Base-by-base conservation (phyloP, 2,113 vertebrate genomes). In the Melanerpes formicivorus region DNA sequence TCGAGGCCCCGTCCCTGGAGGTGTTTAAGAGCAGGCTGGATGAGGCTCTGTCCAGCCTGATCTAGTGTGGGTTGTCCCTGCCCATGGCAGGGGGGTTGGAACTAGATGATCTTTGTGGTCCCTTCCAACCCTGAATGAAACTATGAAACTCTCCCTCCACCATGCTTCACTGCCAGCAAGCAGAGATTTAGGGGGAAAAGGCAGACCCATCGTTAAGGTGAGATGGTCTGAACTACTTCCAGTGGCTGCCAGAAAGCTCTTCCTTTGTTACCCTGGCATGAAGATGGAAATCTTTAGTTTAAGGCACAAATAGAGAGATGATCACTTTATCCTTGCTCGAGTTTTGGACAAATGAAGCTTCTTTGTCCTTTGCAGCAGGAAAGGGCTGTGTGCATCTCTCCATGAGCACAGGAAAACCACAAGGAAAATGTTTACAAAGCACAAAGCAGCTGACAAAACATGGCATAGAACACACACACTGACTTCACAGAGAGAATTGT, bases 101-200 rank as follows among this genome's bases (percentile, higher is more conserved):
- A n/a, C n/a, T n/a, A n/a, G n/a, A n/a, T n/a, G n/a, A n/a, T n/a
- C n/a, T n/a, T n/a, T n/a, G n/a, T n/a, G n/a, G n/a, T n/a, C n/a
- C n/a, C n/a, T n/a, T n/a, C n/a, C n/a, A n/a, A n/a, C n/a, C n/a
- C n/a, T n/a, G n/a, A n/a, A n/a, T n/a, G n/a, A n/a, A n/a, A n/a
- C n/a, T n/a, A n/a, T n/a, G n/a, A n/a, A 79, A 32, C 7, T 6
- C 18, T 2, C 0, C 0, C 1, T 8, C 26, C 10, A 1, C 10
- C 4, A 4, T 6, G 10, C 56, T 90, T 11, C 64, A 63, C 11
- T 52, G 37, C 18, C 37, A 67, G 15, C 48, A 67, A 48, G 17
- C 4, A 79, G 63, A 29, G 11, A 71, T 67, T 89, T 25, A 23
- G 48, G 16, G 62, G 48, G 12, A 46, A 74, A 59, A 74, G 46